Evolutionary conservation across 2,888 invertebrate species (phyloP), one percentile per base, ranked within the genome.

Genomic region (Drosophila neotestacea): DNA sequence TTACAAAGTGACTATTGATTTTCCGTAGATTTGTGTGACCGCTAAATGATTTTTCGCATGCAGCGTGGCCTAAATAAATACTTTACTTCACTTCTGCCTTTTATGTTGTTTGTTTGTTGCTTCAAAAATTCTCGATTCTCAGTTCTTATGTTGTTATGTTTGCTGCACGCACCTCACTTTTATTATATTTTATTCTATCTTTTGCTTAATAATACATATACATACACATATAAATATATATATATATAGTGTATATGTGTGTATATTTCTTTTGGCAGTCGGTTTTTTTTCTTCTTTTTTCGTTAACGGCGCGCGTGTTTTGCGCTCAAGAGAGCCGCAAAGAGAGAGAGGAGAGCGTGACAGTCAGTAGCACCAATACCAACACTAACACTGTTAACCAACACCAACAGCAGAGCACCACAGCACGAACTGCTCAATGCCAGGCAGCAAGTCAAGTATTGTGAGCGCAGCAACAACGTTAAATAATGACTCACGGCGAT

Each of bases 1-100:
- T 38, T 44, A 59, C 64, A 70, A 66, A 66, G 69, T 48, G 70
- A 66, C 73, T 86, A 89, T 86, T 89, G 89, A 89, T 86, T 86
- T 86, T 86, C 58, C 83, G 69, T 79, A 61, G 68, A 58, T 75
- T 78, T 62, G 38, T 68, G 64, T 81, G 67, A 55, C 68, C 72
- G 70, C 70, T 78, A 70, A 70, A 77, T 74, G 70, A 28, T 65
- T 73, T 77, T 77, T 77, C 65, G 76, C 76, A 77, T 74, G 79
- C 54, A 67, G 62, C 59, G 59, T 73, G 73, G 52, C 76, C 76
- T 66, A 79, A 79, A 77, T 77, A 70, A 70, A 79, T 77, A 78
- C 46, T 51, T 32, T 3, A 9, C 10, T 44, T 54, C 30, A 13
- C 39, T 22, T 69, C 70, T 55, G 56, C 28, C 52, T 55, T 65